Conservation (phyloP, 2,888 invertebrate species). For the Cephalotes varians region DNA sequence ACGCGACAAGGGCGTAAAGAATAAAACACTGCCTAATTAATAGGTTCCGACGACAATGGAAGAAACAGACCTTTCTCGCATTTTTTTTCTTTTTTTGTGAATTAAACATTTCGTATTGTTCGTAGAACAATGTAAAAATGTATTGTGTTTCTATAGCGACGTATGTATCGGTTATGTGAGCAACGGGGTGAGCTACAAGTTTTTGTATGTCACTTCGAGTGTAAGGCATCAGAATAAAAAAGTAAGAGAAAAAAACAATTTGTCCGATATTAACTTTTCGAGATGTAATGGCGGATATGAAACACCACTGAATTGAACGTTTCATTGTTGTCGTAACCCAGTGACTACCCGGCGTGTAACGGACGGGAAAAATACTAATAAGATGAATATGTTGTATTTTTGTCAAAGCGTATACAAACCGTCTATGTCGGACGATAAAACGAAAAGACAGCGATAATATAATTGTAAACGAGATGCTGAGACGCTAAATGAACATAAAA, state of each 20-base stretch:
- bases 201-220: constrained; percentile 62
- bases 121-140: constrained; percentile 40
- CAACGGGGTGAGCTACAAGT: constrained; percentile 56
- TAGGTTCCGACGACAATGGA: constrained; percentile 58
- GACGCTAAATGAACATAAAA: constrained; percentile 53
- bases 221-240: constrained; percentile 60
- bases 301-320: constrained; percentile 58
- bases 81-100: not conserved
- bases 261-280: constrained; percentile 48
- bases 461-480: constrained; percentile 65
- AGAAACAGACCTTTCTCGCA: constrained; percentile 31
- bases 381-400: constrained; percentile 72
- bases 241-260: constrained; percentile 29
- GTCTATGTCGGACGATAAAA: constrained; percentile 63
- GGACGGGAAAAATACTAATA: constrained; percentile 37
- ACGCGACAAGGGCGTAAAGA: constrained; percentile 41
- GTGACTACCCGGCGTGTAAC: constrained; percentile 67
- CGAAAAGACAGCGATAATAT: constrained; percentile 68
- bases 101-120: constrained; percentile 46
- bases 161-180: constrained; percentile 71
- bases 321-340: constrained; percentile 65
- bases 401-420: constrained; percentile 71
- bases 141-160: constrained; percentile 50
- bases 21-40: constrained; percentile 76
- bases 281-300: constrained; percentile 24